phyloP scores from a whole-genome alignment of 2,888 invertebrate genomes.

The Chrysomela aeneicollis region DNA sequence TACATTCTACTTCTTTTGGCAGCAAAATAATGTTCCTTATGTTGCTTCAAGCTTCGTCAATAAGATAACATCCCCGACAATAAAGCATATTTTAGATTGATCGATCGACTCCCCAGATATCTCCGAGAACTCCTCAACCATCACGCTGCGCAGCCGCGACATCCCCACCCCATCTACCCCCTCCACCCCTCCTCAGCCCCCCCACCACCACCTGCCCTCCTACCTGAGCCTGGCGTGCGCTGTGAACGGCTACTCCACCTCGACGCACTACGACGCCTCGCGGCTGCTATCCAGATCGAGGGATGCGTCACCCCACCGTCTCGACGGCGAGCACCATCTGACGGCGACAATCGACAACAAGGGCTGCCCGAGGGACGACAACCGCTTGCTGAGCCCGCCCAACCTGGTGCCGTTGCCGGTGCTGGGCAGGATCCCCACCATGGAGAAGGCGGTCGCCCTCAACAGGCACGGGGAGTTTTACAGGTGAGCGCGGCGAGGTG shows the following conservation, averaged over 20 bases:
- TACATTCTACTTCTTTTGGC: no score
- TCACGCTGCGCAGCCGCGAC: constrained; percentile 64
- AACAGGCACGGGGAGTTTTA: constrained; percentile 50
- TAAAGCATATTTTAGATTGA: no score
- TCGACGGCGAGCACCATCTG: constrained; percentile 52
- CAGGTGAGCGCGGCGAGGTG: constrained; percentile 15
- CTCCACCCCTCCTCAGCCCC: constrained; percentile 51
- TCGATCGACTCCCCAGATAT: constrained; percentile 61
- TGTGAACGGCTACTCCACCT: constrained; percentile 88
- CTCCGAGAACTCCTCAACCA: constrained; percentile 62
- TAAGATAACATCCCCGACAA: no score
- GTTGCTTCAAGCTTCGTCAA: no score
- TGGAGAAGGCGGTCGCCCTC: constrained; percentile 47
- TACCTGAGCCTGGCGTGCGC: constrained; percentile 90
- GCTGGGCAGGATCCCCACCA: constrained; percentile 40
- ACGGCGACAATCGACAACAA: constrained; percentile 34
- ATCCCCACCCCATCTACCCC: constrained; percentile 50
- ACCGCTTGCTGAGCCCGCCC: constrained; percentile 59
- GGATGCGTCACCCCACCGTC: constrained; percentile 75
- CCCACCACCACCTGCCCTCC: constrained; percentile 76
- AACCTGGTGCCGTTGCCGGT: constrained; percentile 58
- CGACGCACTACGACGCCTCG: constrained; percentile 86
- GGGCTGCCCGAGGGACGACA: constrained; percentile 47
- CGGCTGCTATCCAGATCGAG: constrained; percentile 65
- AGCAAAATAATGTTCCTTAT: no score